phyloP scores from a whole-genome alignment of 2,113 vertebrate species.

The Sminthopsis crassicaudata region DNA sequence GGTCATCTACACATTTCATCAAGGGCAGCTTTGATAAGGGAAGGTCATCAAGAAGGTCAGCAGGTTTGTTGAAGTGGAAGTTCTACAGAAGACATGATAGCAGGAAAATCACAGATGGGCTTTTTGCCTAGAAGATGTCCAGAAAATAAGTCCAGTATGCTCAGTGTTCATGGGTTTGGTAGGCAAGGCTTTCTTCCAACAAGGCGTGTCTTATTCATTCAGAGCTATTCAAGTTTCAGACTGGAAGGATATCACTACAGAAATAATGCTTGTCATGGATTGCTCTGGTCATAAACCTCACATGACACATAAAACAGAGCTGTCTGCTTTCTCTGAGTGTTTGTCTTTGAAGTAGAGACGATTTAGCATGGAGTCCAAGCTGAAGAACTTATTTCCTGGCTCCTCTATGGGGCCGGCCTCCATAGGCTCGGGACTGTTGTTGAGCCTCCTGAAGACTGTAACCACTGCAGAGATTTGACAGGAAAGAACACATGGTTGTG shows the following conservation, averaged over 20 bases:
- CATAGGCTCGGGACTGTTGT: background rate
- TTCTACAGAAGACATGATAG: background rate
- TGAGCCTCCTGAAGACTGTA: background rate
- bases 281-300: background rate
- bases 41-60: background rate
- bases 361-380: background rate
- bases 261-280: background rate
- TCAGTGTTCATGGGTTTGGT: background rate
- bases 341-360: background rate
- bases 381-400: background rate
- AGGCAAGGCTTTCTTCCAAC: background rate
- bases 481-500: background rate
- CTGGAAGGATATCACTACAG: background rate
- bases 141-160: background rate
- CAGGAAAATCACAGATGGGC: background rate
- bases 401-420: too few species aligned
- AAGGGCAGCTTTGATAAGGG: background rate
- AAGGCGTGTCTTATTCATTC: background rate
- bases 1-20: background rate
- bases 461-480: conserved; percentile 51
- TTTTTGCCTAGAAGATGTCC: background rate
- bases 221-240: background rate
- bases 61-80: background rate
- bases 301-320: background rate
- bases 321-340: background rate